Evolutionary conservation across 2,888 invertebrate species (phyloP), one percentile per base, ranked within the genome.

Genomic region (Phengaris alcon): DNA sequence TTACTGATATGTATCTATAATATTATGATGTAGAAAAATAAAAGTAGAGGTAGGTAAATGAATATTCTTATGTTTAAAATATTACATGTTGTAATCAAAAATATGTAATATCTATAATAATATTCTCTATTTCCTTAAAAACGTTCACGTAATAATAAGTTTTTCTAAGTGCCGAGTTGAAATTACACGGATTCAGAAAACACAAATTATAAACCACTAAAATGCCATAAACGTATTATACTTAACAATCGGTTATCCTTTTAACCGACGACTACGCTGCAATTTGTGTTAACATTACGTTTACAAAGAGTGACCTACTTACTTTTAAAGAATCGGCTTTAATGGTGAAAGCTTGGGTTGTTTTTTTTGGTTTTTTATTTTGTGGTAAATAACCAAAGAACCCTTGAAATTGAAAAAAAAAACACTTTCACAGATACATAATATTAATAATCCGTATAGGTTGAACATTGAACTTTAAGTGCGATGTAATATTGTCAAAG

Each of bases 221-320:
- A 72, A 72, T 13, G 54, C 72, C 72, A 1, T 52, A 9, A 52
- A 54, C 22, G 52, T 72, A 72, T 54, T 52, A 72, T 72, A 72
- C 13, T 72, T 72, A 72, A 54, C 54, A 54, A 52, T 52, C 54
- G 72, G 72, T 72, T 72, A 72, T 52, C 72, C 7, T 72, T 46
- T 70, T 52, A 54, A 54, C 72, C 72, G 52, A 52, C 52, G 72
- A 72, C 54, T 72, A 54, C 52, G 8, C 72, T 72, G 54, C 44
- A 72, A 72, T 72, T 72, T 72, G 69, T 46, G 72, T 72, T 72
- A 54, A 54, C 72, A 52, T 70, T 51, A 51, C 52, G 13, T 54
- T 72, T 72, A 35, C 51, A 72, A 72, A 72, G 72, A 54, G 12
- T 72, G 52, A 72, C 72, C 72, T 54, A 72, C 72, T 72, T 54